Percentiles rank a stretch among this genome's conserved stretches.
Conservation (phyloP, 2,888 invertebrate genomes). For the Acanthosepion esculentum region DNA sequence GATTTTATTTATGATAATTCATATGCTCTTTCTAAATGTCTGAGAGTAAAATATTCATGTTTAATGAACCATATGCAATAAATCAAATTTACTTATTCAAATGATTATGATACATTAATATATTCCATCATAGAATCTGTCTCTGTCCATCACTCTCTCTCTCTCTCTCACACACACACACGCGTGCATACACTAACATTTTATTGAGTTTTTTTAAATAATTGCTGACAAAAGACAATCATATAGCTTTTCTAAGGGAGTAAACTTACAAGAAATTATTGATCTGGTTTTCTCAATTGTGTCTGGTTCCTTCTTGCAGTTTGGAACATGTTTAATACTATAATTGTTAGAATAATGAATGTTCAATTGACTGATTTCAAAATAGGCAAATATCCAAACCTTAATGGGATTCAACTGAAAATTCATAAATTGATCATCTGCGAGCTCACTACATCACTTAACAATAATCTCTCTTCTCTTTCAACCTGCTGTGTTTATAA, state of each 20-base stretch:
- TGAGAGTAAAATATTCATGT: not conserved
- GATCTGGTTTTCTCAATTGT: not conserved
- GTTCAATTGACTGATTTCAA: not conserved
- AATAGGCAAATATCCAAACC: conserved; percentile 12
- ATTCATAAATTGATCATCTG: conserved; percentile 14
- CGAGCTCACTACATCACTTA: not conserved
- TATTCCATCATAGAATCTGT: not conserved
- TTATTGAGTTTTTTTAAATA: not conserved
- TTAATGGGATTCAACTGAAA: conserved; percentile 33
- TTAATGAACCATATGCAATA: not conserved
- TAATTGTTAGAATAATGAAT: conserved; percentile 21
- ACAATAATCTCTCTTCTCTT: conserved; percentile 12
- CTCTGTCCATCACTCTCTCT: not conserved
- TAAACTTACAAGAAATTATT: not conserved
- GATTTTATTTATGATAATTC: too few species aligned
- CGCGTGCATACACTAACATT: too few species aligned
- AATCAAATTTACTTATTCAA: not conserved
- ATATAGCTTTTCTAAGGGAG: not conserved
- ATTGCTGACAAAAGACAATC: not conserved
- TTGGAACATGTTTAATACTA: not conserved
- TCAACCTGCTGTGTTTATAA: not conserved
- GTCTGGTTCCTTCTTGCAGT: not conserved
- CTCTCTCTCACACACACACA: too few species aligned
- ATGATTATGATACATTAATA: not conserved
- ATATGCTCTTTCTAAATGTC: conserved; percentile 18